Base-by-base conservation (phyloP, 2,797 vertebrate genomes). In the Coendou prehensilis region DNA sequence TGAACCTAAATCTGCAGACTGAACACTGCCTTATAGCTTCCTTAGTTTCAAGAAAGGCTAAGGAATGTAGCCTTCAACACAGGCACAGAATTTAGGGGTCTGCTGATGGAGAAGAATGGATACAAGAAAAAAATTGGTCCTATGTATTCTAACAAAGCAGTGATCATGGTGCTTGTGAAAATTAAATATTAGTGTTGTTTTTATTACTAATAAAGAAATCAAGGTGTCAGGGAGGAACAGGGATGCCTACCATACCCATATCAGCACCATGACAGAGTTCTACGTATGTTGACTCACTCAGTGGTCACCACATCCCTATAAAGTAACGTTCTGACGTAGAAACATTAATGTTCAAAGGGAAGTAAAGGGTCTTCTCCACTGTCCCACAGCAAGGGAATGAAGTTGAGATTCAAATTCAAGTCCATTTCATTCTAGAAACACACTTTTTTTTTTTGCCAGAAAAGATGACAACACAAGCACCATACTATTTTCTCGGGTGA, bases 1-100 rank as follows among this genome's bases (percentile, higher is more conserved):
- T 80, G 20, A 82, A 41, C 82, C 67, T 95, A 67, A 73, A 69
- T 69, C 54, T 89, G 37, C 83, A 94, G 30, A 20, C 2, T 84
- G 18, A 67, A 76, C 11, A 28, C 83, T 59, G 71, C 80, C 54
- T 87, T 5, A 28, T 26, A 30, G 1, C 3, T 57, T 8, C 54
- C 18, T 50, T 79, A 78, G 30, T 89, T 80, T 92, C 76, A 76
- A 90, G 23, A 80, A 10, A 89, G 4, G 17, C 59, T 86, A 86
- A 95, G 41, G 94, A 92, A 81, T 64, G 28, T 13, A 47, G 10
- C 17, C 73, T 85, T 69, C 30, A 91, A 75, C 15, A 28, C 6
- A n/a, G 20, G 14, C n/a, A 56, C 15, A 76, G 26, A 73, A 84
- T 82, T 86, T 73, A 82, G 41, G 23, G 41, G 37, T 86, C 86